phyloP scores from a whole-genome alignment of 1,140 invertebrate genomes.

The Phymorhynchus buccinoides region DNA sequence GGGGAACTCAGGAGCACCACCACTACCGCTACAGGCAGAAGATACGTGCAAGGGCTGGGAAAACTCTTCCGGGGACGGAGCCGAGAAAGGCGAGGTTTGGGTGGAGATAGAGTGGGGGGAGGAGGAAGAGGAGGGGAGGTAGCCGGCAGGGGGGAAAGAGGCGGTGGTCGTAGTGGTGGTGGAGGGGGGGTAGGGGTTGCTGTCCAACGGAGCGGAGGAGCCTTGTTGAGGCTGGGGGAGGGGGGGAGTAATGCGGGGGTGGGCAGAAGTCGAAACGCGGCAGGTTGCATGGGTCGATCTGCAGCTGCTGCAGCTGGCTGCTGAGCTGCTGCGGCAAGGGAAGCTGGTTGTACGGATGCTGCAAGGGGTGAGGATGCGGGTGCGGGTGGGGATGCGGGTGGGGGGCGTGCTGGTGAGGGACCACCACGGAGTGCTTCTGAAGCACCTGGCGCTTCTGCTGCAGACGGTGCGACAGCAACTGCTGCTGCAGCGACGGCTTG shows the following conservation, averaged over 20 bases:
- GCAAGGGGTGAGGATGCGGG: neutral
- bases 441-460: constrained; percentile 87
- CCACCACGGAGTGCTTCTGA: constrained; percentile 82
- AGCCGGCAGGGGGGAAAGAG: neutral
- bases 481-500: constrained; percentile 79
- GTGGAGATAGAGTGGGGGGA: neutral
- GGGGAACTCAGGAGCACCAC: too few relatives aligned
- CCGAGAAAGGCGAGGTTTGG: neutral
- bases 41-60: too few relatives aligned
- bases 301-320: constrained; percentile 69
- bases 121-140: neutral
- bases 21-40: too few relatives aligned
- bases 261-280: constrained; percentile 38
- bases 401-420: neutral
- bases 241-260: constrained; percentile 7
- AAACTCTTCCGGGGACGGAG: neutral
- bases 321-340: constrained; percentile 76
- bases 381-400: constrained; percentile 22
- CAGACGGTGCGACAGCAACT: constrained; percentile 84
- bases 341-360: constrained; percentile 82
- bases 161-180: neutral
- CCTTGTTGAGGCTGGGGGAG: constrained; percentile 17
- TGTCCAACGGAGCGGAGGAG: neutral
- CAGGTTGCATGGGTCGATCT: constrained; percentile 59
- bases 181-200: neutral